phyloP scores from a whole-genome alignment of 2,888 invertebrate species.

The Eudemis profundana region DNA sequence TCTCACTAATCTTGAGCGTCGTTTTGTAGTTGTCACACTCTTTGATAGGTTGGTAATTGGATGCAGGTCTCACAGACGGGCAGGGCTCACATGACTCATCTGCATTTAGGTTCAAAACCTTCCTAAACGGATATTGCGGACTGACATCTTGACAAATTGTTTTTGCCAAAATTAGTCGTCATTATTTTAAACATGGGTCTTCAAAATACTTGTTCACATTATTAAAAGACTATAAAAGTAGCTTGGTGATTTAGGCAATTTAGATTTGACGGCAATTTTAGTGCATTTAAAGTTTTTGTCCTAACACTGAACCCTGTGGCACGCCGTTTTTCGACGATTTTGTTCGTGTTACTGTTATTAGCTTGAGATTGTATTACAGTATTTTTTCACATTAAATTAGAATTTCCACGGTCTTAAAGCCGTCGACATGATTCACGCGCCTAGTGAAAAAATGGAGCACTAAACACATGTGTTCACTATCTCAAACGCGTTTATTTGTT shows the following conservation, averaged over 20 bases:
- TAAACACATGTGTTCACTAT: constrained; percentile 30
- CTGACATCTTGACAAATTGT: constrained; percentile 34
- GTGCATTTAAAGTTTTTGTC: constrained; percentile 1
- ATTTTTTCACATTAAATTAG: neutral
- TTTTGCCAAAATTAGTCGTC: constrained; percentile 27
- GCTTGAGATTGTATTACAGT: neutral
- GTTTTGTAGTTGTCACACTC: constrained; percentile 67
- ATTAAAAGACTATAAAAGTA: constrained; percentile 2
- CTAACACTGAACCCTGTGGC: neutral
- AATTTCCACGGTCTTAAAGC: neutral
- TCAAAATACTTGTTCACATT: neutral
- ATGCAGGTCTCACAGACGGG: constrained; percentile 57
- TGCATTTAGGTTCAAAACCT: constrained; percentile 22
- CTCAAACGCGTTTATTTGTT: constrained; percentile 32
- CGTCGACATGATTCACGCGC: neutral
- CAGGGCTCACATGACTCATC: constrained; percentile 41
- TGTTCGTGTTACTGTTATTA: neutral
- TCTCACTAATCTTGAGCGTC: constrained; percentile 48
- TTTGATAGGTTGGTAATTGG: constrained; percentile 71
- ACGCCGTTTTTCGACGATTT: neutral
- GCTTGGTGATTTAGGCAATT: constrained; percentile 6
- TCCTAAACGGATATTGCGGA: constrained; percentile 16
- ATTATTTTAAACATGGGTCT: constrained; percentile 14
- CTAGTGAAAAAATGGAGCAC: constrained; percentile 5
- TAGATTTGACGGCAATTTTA: neutral